phyloP scores from a whole-genome alignment of 2,888 invertebrate species.

The Megamerina dolium region DNA sequence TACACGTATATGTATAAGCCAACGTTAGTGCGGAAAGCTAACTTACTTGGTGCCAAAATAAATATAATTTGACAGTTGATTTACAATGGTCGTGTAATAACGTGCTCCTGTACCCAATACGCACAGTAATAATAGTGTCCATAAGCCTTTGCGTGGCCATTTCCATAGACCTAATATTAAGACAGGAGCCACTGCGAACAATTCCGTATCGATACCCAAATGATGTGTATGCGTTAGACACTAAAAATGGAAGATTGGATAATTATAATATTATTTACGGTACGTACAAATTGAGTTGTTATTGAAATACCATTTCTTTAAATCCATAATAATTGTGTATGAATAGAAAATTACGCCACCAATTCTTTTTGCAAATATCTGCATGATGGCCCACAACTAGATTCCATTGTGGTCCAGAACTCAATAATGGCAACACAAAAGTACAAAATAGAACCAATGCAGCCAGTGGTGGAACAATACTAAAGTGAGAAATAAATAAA shows the following conservation, averaged over 20 bases:
- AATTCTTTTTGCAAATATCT: constrained; percentile 60
- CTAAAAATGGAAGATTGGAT: constrained; percentile 39
- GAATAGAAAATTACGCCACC: constrained; percentile 67
- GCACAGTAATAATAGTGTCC: constrained; percentile 50
- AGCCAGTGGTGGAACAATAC: constrained; percentile 59
- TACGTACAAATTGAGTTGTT: background rate
- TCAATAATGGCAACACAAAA: constrained; percentile 57
- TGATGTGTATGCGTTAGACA: constrained; percentile 69
- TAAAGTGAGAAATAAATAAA: constrained; percentile 24
- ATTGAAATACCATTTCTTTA: constrained; percentile 56
- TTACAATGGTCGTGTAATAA: constrained; percentile 57
- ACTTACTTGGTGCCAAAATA: constrained; percentile 65
- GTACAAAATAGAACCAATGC: constrained; percentile 64
- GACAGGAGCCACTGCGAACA: constrained; percentile 59
- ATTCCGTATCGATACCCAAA: constrained; percentile 64
- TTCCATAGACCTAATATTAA: constrained; percentile 56
- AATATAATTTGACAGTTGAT: constrained; percentile 59
- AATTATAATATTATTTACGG: background rate
- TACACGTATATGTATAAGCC: background rate
- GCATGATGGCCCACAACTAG: constrained; percentile 62
- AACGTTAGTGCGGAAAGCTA: background rate
- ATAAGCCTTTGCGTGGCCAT: constrained; percentile 55
- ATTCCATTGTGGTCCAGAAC: constrained; percentile 65
- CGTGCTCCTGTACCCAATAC: constrained; percentile 56
- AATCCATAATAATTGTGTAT: constrained; percentile 70